Conservation (phyloP, 2,113 vertebrate genomes). For the Salvator merianae region DNA sequence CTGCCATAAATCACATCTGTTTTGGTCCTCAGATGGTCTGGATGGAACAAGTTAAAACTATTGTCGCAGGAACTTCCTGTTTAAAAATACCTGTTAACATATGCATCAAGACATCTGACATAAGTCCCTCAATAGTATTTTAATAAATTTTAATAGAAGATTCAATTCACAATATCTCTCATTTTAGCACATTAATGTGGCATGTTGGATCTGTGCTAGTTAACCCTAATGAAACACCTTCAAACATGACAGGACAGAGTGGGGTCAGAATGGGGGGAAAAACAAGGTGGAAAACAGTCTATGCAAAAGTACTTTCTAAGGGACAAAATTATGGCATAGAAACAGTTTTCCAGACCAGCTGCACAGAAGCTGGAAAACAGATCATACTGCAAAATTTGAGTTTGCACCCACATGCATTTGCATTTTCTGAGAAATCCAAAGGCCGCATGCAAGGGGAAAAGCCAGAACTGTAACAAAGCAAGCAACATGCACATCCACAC, state of each 20-base stretch:
- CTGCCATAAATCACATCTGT: too few relatives aligned
- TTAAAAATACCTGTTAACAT: background rate
- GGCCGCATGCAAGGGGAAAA: too few relatives aligned
- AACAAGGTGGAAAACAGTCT: background rate
- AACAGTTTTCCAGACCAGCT: background rate
- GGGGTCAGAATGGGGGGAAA: background rate
- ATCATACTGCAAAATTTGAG: background rate
- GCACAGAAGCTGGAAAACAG: background rate
- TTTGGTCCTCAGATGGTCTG: background rate
- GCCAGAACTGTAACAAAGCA: too few relatives aligned
- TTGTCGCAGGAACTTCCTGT: background rate
- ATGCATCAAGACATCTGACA: background rate
- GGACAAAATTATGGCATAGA: background rate
- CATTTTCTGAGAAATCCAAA: too few relatives aligned
- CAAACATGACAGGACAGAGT: background rate
- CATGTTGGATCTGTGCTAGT: too few relatives aligned
- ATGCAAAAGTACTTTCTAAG: background rate
- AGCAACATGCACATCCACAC: too few relatives aligned
- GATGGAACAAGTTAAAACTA: background rate
- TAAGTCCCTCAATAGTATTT: background rate
- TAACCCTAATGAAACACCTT: background rate
- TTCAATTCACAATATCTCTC: background rate
- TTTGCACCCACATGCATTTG: too few relatives aligned
- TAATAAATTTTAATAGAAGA: background rate
- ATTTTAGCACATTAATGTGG: background rate